phyloP scores from a whole-genome alignment of 2,888 invertebrate genomes.

The Amphimallon solstitiale region DNA sequence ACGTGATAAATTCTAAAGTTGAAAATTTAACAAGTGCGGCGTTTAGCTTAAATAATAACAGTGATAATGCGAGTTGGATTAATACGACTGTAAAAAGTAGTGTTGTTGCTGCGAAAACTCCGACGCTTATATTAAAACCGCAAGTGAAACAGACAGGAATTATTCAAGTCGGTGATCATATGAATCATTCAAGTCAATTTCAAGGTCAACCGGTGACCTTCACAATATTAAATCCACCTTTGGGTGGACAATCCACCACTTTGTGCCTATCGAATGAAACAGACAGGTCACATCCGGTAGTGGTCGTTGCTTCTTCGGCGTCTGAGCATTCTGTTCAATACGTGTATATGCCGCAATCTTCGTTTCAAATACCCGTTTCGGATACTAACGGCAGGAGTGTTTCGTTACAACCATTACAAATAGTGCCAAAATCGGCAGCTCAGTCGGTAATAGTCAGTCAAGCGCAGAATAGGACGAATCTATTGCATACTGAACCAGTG shows the following conservation, averaged over 20 bases:
- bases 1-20: constrained; percentile 43
- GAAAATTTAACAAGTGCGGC: constrained; percentile 21
- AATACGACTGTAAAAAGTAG: constrained; percentile 49
- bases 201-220: constrained; percentile 62
- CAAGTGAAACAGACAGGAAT: constrained; percentile 56
- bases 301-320: constrained; percentile 60
- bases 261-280: constrained; percentile 57
- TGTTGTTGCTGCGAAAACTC: constrained; percentile 51
- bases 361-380: constrained; percentile 64
- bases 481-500: constrained; percentile 22
- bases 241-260: constrained; percentile 55
- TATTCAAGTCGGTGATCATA: constrained; percentile 55
- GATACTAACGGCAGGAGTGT: constrained; percentile 57
- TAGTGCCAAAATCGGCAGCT: constrained; percentile 58
- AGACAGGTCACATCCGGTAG: constrained; percentile 57
- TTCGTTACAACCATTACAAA: constrained; percentile 56
- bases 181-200: constrained; percentile 52
- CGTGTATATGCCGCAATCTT: constrained; percentile 60
- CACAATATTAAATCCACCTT: constrained; percentile 55
- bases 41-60: constrained; percentile 26
- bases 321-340: constrained; percentile 62
- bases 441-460: constrained; percentile 71
- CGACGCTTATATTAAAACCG: constrained; percentile 58
- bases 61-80: constrained; percentile 45
- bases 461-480: constrained; percentile 48